Evolutionary conservation across 2,113 vertebrate genomes (phyloP), one percentile per base, ranked within the genome.

Genomic region (Alethe diademata): DNA sequence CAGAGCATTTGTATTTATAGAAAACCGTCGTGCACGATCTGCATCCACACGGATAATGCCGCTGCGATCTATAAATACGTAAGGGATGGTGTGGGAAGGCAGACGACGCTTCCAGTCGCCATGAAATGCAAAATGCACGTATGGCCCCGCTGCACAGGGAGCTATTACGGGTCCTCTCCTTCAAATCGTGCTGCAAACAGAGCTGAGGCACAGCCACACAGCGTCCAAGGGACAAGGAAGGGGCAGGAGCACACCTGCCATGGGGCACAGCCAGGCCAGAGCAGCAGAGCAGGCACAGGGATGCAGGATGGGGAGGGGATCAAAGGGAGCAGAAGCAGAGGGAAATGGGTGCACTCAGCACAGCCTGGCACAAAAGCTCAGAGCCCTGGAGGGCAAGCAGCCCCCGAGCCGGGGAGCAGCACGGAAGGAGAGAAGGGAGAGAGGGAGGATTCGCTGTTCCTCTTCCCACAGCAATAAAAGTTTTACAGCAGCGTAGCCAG

Each of bases 1-100:
- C 87, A 67, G 93, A 95, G 95, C 75, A 33, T 92, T 93, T 66
- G 72, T 97, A 96, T 97, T 97, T 97, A 97, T 94, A 96, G 97
- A 58, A 95, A 92, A 70, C 36, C 61, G 2, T 62, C 45, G 36
- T 14, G 92, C 95, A n/a, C 88, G 61, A 75, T 81, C 83, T 54
- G 85, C 79, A 90, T 53, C 72, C 64, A 6, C 92, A 28, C 1
- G 26, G 91, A 40, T 92, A 83, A 78, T 0, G 73, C 83, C 1
- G 6, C 91, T 29, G 60, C 1, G 47, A 48, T 86, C 95, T 96
- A 95, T 92, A 96, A 95, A 97, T 96, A 96, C 7, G 33, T 1
- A 17, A 20, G 81, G 91, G 79, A 48, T 26, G 82, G 72, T 64
- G 95, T 61, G 70, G 95, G 88, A 85, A 95, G 86, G 92, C 87